Percentiles rank a stretch among this genome's conserved stretches.
Conservation (phyloP, 2,888 invertebrate species). For the Cantharis nigra region DNA sequence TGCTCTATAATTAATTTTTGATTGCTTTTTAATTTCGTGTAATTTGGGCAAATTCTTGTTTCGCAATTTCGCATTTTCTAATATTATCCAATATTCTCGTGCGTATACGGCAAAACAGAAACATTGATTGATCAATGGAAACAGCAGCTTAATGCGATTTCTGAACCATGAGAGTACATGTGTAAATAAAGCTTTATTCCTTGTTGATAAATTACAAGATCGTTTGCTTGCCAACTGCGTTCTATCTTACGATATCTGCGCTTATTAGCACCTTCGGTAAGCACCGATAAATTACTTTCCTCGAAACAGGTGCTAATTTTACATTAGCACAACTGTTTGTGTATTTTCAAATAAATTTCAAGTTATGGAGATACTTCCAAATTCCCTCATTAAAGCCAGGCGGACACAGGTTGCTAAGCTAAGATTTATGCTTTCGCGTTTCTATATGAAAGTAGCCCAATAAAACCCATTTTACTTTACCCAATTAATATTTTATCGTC, state of each 20-base stretch:
- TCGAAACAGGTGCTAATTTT: background rate
- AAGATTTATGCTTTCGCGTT: background rate
- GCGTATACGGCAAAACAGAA: background rate
- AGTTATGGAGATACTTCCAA: background rate
- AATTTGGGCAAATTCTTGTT: background rate
- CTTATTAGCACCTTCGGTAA: background rate
- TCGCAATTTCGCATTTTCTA: background rate
- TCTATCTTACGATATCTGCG: background rate
- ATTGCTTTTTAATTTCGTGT: background rate
- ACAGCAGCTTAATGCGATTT: background rate
- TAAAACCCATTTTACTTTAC: too few relatives aligned
- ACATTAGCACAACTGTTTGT: background rate
- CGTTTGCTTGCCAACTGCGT: background rate
- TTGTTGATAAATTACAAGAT: background rate
- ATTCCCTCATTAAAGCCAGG: background rate
- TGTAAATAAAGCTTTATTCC: background rate
- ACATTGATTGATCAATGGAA: background rate
- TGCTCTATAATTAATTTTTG: background rate
- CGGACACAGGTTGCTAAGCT: background rate
- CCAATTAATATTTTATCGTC: too few relatives aligned
- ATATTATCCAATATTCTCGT: background rate
- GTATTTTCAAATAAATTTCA: background rate
- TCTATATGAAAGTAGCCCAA: too few relatives aligned
- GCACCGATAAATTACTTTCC: background rate
- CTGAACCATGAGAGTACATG: background rate